Evolutionary conservation across 2,888 invertebrate genomes (phyloP).

Genomic region (Drosophila trichaetosa): DNA sequence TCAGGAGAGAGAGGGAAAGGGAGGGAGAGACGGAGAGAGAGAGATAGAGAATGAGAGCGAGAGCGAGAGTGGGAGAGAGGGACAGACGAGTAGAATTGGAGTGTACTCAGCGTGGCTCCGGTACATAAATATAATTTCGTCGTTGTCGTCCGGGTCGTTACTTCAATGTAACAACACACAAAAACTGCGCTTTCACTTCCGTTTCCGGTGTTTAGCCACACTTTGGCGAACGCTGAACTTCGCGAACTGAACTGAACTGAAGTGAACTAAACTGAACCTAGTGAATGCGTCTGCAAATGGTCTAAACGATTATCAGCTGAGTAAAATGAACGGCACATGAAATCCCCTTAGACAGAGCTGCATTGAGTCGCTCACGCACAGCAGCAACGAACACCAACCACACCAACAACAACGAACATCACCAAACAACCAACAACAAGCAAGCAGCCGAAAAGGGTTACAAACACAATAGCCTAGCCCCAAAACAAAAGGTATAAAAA

Average conservation of each 20-base stretch:
- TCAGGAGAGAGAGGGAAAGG: not conserved
- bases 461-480: slow-evolving; percentile 47
- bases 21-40: not conserved
- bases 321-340: slow-evolving; percentile 68
- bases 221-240: slow-evolving; percentile 57
- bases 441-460: slow-evolving; percentile 59
- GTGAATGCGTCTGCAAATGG: slow-evolving; percentile 69
- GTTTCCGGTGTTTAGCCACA: slow-evolving; percentile 76
- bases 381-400: slow-evolving; percentile 22
- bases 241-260: slow-evolving; percentile 12
- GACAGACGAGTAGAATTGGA: not conserved
- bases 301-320: slow-evolving; percentile 75
- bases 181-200: slow-evolving; percentile 76
- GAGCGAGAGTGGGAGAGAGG: not conserved
- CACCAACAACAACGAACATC: slow-evolving; percentile 14
- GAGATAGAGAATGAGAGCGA: not conserved
- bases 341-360: slow-evolving; percentile 55
- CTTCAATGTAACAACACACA: slow-evolving; percentile 62
- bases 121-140: slow-evolving; percentile 70
- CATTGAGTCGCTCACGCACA: slow-evolving; percentile 44
- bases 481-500: slow-evolving; percentile 74
- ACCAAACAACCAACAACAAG: slow-evolving; percentile 20
- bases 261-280: slow-evolving; percentile 18
- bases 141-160: slow-evolving; percentile 62
- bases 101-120: slow-evolving; percentile 32